These are phyloP conservation scores for Globodera ellingtonae DNA, from an alignment of 1,140 invertebrate genomes.

Conservation along the genomic window DNA sequence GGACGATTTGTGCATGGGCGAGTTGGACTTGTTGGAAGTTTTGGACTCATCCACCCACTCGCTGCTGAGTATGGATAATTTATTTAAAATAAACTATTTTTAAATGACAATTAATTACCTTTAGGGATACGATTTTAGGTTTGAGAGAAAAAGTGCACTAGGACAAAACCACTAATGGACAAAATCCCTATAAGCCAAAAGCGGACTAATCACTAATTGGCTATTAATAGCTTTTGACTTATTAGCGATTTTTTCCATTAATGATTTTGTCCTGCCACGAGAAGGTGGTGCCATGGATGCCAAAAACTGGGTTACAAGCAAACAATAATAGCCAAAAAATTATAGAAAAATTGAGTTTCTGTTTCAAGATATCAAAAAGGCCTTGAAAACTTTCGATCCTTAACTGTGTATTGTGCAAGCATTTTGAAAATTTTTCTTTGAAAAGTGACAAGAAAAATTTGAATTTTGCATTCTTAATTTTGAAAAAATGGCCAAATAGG, in stretches of 20 bases:
- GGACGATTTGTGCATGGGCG: constrained; percentile 38
- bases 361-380: no score
- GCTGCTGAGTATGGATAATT: constrained; percentile 28
- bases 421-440: no score
- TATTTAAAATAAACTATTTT: neutral
- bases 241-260: neutral
- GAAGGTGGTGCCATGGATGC: neutral
- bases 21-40: constrained; percentile 30
- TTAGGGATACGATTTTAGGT: no score
- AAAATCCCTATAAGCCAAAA: no score
- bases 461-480: neutral
- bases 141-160: no score
- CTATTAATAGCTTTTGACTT: no score
- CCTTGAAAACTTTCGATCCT: no score
- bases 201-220: no score
- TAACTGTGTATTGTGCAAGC: no score
- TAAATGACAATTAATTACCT: neutral
- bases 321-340: no score
- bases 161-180: neutral
- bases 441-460: no score
- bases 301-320: neutral
- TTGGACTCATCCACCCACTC: constrained; percentile 25
- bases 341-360: no score
- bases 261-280: neutral
- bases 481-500: neutral